phyloP scores from a whole-genome alignment of 2,888 invertebrate species.

The Hirudinaria manillensis region DNA sequence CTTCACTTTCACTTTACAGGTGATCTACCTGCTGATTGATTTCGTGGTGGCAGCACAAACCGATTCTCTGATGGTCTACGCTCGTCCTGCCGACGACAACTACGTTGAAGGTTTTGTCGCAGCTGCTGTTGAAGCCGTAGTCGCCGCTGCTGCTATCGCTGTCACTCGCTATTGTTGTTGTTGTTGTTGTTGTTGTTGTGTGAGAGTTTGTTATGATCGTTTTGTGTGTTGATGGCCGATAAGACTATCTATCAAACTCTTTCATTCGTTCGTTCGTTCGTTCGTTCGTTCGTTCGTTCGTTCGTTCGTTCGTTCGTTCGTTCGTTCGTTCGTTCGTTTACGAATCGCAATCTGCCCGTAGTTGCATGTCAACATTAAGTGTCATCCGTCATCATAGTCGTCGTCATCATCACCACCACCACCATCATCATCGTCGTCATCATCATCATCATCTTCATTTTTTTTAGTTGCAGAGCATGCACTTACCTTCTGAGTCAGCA shows the following conservation, averaged over 20 bases:
- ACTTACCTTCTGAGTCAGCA: too few species aligned
- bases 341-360: too few species aligned
- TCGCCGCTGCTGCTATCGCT: too few species aligned
- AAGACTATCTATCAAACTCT: too few species aligned
- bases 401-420: too few species aligned
- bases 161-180: too few species aligned
- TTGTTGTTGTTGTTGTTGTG: background rate
- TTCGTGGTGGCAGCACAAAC: background rate
- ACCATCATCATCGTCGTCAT: too few species aligned
- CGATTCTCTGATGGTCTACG: constrained; percentile 7
- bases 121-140: background rate
- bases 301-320: background rate
- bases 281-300: background rate
- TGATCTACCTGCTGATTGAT: constrained; percentile 14
- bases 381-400: background rate
- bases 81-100: background rate
- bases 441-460: too few species aligned
- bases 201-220: background rate
- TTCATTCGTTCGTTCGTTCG: background rate
- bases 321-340: background rate
- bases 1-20: background rate
- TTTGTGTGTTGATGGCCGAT: too few species aligned
- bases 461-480: too few species aligned
- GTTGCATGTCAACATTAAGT: background rate
- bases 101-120: background rate